Evolutionary conservation across 2,797 vertebrate genomes (phyloP), one percentile per base, ranked within the genome.

Genomic region (Carcharodon carcharias): DNA sequence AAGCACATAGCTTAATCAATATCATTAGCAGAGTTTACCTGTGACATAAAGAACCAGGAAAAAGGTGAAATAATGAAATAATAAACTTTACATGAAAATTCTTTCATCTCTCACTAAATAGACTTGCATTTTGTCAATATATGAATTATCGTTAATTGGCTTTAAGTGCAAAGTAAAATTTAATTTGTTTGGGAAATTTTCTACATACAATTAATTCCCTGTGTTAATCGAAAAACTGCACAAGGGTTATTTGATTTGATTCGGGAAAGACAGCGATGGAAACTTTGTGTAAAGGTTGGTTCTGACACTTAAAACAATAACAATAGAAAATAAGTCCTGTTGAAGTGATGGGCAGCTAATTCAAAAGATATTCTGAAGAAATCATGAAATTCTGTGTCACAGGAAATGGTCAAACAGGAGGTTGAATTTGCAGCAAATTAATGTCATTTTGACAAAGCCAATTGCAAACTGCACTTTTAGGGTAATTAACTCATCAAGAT

Each of bases 211-310:
- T 65, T 14, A 89, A 12, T 58, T 87, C 28, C 50, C 88, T 61
- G 0, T n/a, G 88, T 61, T 61, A 91, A 91, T 35, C 56, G 35
- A 56, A 91, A 91, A 16, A 28, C 88, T 91, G 89, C 6, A 40
- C 89, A 63, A 92, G 16, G 58, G n/a, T 65, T n/a, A 23, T 92
- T 92, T 65, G 35, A 92, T n/a, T 92, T 65, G 89, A 92, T 40
- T 65, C 61, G 35, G 8, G 89, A 92, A 63, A 63, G 89, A 8
- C 6, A 23, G 40, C 28, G 2, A 92, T 63, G 4, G 58, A 92
- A n/a, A 82, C 21, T 82, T 82, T 23, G 4, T 45, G 23, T 82
- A 21, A 16, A 82, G 6, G n/a, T 45, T 82, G n/a, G 35, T 92
- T 65, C 65, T 92, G 18, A 65, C 18, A 65, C 7, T 16, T 65